A percentile compares a stretch with the other conserved stretches of the same genome.
Conservation (phyloP, 2,113 vertebrate genomes). For the Crotalus tigris region DNA sequence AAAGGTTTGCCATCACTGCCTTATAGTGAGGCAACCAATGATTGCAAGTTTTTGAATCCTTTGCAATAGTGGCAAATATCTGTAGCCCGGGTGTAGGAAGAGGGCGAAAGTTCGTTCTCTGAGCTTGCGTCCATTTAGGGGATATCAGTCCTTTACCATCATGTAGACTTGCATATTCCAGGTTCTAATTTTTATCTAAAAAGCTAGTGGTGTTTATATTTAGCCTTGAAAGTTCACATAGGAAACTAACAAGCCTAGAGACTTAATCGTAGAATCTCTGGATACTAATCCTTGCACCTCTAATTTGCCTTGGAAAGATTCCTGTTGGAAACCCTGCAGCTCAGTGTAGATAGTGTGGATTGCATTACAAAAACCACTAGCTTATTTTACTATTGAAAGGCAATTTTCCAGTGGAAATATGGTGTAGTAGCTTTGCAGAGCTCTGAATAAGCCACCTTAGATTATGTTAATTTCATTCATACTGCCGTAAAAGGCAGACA, state of each 20-base stretch:
- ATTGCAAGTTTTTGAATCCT: not conserved
- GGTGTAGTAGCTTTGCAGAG: not conserved
- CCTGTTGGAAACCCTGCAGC: not conserved
- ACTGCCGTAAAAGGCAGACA: not conserved
- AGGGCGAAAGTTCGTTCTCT: too few relatives aligned
- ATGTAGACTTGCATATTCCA: not conserved
- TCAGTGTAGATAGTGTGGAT: not conserved
- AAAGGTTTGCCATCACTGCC: too few relatives aligned
- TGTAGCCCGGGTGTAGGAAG: too few relatives aligned
- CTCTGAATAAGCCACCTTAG: not conserved
- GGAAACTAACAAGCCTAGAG: not conserved
- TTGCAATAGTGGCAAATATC: too few relatives aligned
- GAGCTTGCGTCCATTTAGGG: too few relatives aligned
- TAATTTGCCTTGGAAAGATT: not conserved
- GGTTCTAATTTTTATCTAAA: not conserved
- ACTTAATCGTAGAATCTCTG: not conserved
- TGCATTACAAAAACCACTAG: not conserved
- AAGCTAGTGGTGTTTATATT: not conserved
- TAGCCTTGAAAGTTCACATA: not conserved
- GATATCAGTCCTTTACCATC: not conserved
- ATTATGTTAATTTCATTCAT: not conserved
- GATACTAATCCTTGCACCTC: not conserved
- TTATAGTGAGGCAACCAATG: not conserved
- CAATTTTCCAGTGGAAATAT: not conserved
- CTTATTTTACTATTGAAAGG: not conserved